Evolutionary conservation across 1,140 invertebrate genomes (phyloP), one percentile per base, ranked within the genome.

Genomic region (Philopotamus ludificatus): DNA sequence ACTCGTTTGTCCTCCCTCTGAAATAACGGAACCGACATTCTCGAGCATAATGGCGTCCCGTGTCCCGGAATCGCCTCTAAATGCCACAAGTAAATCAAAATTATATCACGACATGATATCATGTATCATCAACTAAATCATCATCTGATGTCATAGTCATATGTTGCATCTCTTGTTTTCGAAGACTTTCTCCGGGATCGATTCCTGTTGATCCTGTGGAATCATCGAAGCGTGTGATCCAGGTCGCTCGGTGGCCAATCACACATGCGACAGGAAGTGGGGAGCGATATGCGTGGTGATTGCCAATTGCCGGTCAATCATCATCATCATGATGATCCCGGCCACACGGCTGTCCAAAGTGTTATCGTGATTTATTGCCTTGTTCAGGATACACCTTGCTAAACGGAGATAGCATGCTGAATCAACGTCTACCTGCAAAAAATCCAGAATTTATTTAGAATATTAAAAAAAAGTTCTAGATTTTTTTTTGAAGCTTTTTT

Each of bases 271-370:
- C 28, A 39, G 57, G 28, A 60, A 39, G 26, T 60, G 57, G 57
- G 57, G 57, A 60, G 42, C 57, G 57, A 60, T 60, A 60, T 60
- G 57, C 57, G 57, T 60, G 57, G 57, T 60, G 57, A 60, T 60
- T 60, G 57, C 57, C 57, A 60, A 60, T 60, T 60, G 57, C 57
- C 57, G 57, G 57, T 60, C 57, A 34, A 60, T 60, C 41, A 45
- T 22, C 20, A 8, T 15, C 22, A 25, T 41, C 28, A 34, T 54
- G 42, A n/a, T n/a, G n/a, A 60, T 60, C 10, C 57, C 41, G 42
- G 15, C 57, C 25, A 28, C 57, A 21, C 41, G 57, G 18, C 55
- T 34, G 20, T 34, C 57, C 54, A 21, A 7, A 16, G 26, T 16
- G 3, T 15, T 57, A 57, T 57, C 28, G 4, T 60, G 57, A 60